Evolutionary conservation across 2,797 vertebrate genomes (phyloP).

Genomic region (Halcyon leucocephala): DNA sequence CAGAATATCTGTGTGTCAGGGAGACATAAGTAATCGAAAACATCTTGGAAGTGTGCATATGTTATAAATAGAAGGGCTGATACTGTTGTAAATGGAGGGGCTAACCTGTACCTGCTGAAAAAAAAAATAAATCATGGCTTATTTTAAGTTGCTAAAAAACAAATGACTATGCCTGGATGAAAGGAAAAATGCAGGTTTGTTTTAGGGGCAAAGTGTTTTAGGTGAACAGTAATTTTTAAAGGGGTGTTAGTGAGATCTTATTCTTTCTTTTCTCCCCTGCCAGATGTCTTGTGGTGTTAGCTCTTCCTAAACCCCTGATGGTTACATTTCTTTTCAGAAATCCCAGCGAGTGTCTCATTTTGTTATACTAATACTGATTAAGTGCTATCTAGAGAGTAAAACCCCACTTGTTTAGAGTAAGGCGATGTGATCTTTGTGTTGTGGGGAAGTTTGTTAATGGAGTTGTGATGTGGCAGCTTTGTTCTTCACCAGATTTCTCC

Average conservation of each 20-base stretch:
- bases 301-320: background rate
- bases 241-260: background rate
- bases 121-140: background rate
- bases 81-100: background rate
- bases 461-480: rapidly evolving
- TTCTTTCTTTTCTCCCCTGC: background rate
- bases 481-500: background rate
- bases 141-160: background rate
- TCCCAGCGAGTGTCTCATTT: background rate
- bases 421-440: background rate
- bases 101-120: background rate
- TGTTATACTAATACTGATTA: background rate
- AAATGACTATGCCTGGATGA: background rate
- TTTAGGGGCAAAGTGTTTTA: background rate
- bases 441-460: background rate
- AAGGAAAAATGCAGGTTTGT: background rate
- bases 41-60: background rate
- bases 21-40: constrained; percentile 26
- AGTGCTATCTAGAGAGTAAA: background rate
- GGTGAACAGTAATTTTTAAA: background rate
- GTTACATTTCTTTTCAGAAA: background rate
- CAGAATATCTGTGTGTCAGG: background rate
- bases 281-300: background rate
- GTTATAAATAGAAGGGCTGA: background rate
- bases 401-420: background rate